These are phyloP conservation scores for Lemur catta DNA, from an alignment of 2,797 vertebrate genomes.

Conservation along the genomic window DNA sequence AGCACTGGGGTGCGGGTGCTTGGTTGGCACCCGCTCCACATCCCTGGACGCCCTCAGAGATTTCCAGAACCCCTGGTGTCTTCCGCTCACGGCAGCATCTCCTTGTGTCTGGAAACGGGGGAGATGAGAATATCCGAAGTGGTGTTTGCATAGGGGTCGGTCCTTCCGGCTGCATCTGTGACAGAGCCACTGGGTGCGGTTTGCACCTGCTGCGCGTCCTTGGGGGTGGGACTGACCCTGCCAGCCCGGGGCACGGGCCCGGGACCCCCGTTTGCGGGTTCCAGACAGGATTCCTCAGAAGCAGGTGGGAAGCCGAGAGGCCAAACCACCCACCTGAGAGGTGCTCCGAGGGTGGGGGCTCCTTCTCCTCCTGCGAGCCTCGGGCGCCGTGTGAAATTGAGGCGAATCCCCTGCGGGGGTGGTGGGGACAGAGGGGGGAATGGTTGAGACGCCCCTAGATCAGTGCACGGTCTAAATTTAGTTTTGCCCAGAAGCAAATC, in stretches of 20 bases:
- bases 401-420: fast-evolving
- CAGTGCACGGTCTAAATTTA: fast-evolving
- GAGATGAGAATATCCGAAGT: fast-evolving
- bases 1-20: neutral
- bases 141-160: fast-evolving
- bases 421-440: fast-evolving
- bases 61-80: fast-evolving
- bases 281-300: neutral
- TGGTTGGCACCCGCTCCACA: fast-evolving
- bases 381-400: neutral
- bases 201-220: neutral
- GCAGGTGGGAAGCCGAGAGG: neutral
- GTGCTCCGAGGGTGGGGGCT: neutral
- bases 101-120: fast-evolving
- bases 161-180: fast-evolving
- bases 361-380: no score
- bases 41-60: neutral
- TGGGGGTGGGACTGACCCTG: fast-evolving
- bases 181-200: fast-evolving
- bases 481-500: neutral
- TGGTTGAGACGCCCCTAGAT: fast-evolving
- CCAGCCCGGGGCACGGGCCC: neutral
- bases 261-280: neutral
- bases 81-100: fast-evolving
- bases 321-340: neutral